Base-by-base conservation (phyloP, 23 tunicate genomes). In the Ascidia mentula region DNA sequence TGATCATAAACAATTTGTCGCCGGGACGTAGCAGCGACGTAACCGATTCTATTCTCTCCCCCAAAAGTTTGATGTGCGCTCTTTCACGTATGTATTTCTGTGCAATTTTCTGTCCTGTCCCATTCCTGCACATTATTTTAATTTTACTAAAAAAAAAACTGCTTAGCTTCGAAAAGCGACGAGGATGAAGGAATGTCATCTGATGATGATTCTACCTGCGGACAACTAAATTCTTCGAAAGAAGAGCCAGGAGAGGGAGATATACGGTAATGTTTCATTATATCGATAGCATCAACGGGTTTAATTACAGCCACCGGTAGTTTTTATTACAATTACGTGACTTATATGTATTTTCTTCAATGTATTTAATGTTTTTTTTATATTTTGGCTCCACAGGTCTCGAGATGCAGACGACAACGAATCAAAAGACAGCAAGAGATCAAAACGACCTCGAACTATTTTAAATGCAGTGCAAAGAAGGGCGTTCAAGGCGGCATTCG, bases 361-460 rank as follows among this genome's bases (percentile, higher is more conserved):
- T n/a, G n/a, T n/a, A n/a, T n/a, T n/a, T n/a, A n/a, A n/a, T n/a
- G n/a, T n/a, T n/a, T n/a, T n/a, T n/a, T n/a, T n/a, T n/a, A n/a
- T n/a, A n/a, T n/a, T n/a, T n/a, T n/a, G n/a, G n/a, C 12, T 53
- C 28, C 65, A 9, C 46, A 77, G 81, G 18, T 40, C 81, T 30
- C 69, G 81, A 30, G 81, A 77, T 42, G 53, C 36, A 31, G 82
- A 79, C 40, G 86, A 82, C 38, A 46, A 15, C n/a, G 69, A 45
- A 6, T 33, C 46, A 28, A 83, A 83, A 59, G 87, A 83, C 75
- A 75, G 69, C 79, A 83, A 83, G 72, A 37, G 85, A 39, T 53
- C 78, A 30, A 94, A 94, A 71, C 72, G 98, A 45, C 94, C 98
- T 15, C 73, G 98, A 13, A 94, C 98, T 4, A 94, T 94, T 34